These are phyloP conservation scores for Leuciscus waleckii DNA, from an alignment of 2,797 vertebrate genomes.

Conservation along the genomic window DNA sequence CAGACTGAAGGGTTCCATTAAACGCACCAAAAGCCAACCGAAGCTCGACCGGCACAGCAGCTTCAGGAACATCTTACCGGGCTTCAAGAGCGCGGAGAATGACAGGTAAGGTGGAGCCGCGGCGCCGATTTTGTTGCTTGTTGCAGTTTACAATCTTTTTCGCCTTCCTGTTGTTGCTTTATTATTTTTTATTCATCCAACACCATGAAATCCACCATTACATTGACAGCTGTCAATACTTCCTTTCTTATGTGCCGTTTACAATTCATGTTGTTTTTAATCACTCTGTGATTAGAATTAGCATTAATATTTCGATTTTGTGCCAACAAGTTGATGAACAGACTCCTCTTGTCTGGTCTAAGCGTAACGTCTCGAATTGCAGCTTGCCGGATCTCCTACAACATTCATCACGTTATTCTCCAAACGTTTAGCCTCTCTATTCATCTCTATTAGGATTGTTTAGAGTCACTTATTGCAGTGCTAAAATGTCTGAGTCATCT, in stretches of 20 bases:
- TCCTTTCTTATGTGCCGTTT: neutral
- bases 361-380: neutral
- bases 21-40: constrained; percentile 85
- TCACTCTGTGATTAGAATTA: neutral
- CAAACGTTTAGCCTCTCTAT: constrained; percentile 27
- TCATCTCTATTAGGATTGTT: constrained; percentile 52
- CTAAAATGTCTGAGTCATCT: constrained; percentile 58
- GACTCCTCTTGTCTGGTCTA: constrained; percentile 1
- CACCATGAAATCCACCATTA: neutral
- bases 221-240: neutral
- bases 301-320: neutral
- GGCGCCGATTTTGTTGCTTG: neutral
- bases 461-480: constrained; percentile 50
- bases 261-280: neutral
- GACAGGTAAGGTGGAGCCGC: constrained; percentile 72
- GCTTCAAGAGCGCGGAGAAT: constrained; percentile 82
- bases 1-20: constrained; percentile 86
- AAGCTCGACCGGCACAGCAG: constrained; percentile 88
- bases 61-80: constrained; percentile 86
- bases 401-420: constrained; percentile 27
- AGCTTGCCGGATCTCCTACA: neutral
- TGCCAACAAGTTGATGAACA: constrained; percentile 9
- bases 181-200: neutral
- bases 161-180: neutral
- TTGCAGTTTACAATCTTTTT: neutral